A percentile compares a stretch with the other conserved stretches of the same genome.
phyloP scores from a whole-genome alignment of 2,797 vertebrate genomes.

The Molossus molossus region DNA sequence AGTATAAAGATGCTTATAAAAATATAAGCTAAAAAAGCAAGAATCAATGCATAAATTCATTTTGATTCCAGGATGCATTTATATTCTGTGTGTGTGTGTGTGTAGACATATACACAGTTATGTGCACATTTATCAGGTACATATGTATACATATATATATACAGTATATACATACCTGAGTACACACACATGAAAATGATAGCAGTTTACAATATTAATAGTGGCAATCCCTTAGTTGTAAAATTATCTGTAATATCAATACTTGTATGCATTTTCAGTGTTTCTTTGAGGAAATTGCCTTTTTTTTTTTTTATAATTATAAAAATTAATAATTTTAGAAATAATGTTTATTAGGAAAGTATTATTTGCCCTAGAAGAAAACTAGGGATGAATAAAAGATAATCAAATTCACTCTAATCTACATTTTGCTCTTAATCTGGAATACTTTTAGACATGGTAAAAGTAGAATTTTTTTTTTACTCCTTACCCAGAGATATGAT shows the following conservation, averaged over 20 bases:
- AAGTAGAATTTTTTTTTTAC: conserved; percentile 29
- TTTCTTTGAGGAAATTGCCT: background rate
- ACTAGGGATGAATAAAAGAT: background rate
- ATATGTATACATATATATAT: background rate
- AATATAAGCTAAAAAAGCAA: conserved; percentile 52
- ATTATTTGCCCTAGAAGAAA: background rate
- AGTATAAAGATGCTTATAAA: conserved; percentile 47
- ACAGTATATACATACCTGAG: background rate
- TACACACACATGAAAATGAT: background rate
- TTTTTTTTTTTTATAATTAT: conserved; percentile 50
- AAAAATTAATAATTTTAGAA: conserved; percentile 47
- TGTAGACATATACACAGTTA: background rate
- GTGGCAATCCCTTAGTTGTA: background rate
- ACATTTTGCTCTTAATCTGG: conserved; percentile 61
- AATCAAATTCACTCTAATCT: conserved; percentile 48
- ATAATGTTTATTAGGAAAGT: conserved; percentile 33
- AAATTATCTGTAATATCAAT: conserved; percentile 25
- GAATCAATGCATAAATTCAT: conserved; percentile 35
- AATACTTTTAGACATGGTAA: background rate
- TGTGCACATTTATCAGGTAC: background rate
- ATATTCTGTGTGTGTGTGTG: background rate
- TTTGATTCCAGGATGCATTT: background rate
- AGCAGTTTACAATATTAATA: conserved; percentile 47
- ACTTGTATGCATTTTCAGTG: background rate
- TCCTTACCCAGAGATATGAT: background rate